Evolutionary conservation across 1,140 invertebrate genomes (phyloP), one percentile per base, ranked within the genome.

Genomic region (Metopolophium dirhodum): DNA sequence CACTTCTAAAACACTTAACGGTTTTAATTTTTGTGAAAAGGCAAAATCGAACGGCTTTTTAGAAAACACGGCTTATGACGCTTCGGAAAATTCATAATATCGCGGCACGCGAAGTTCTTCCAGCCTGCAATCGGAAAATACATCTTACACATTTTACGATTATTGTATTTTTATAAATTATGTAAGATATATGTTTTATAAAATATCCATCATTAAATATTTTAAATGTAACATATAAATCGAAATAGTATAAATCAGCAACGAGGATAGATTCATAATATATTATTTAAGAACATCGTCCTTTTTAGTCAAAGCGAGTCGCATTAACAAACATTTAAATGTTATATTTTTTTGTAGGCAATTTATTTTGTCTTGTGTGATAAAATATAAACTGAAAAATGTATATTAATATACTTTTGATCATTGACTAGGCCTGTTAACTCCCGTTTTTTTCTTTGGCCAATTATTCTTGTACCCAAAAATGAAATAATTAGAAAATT

Each of bases 1-100:
- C 22, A 86, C 83, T 86, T 86, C 37, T 86, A 86, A 86, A 86
- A 86, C 83, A 86, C 83, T 86, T 86, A 86, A 45, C 37, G 41
- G 83, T 37, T 86, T 85, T 86, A 41, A 41, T 77, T 77, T 77
- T 77, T 77, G 18, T 1, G 61, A 77, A 77, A 77, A 77, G 61
- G 61, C 61, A n/a, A 77, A 77, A 77, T 6, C 61, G 61, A 77
- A 77, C 30, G 61, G 14, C 30, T 77, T 77, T 77, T 77, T 77
- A 77, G 30, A 77, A 77, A 77, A 77, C 30, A 77, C 14, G n/a
- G 61, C 14, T 77, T 77, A 77, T n/a, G 14, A n/a, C 30, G 41
- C 3, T n/a, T 77, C 4, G 61, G 14, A 77, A 30, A 77, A 77
- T n/a, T 77, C n/a, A 18, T 68, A 77, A n/a, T 77, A 77, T 77